Evolutionary conservation across 2,888 invertebrate genomes (phyloP).

Genomic region (Dryobota labecula): DNA sequence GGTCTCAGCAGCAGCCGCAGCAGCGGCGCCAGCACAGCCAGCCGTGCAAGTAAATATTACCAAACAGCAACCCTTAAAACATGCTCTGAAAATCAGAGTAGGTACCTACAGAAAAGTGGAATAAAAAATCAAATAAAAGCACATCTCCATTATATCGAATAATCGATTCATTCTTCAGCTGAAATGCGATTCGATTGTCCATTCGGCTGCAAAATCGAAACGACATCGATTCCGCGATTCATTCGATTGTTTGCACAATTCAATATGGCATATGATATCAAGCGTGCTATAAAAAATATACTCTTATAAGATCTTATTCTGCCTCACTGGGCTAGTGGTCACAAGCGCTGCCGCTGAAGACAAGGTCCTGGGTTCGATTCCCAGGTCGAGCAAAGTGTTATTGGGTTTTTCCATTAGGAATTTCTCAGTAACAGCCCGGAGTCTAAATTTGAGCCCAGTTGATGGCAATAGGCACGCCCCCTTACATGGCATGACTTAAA

Average conservation of each 20-base stretch:
- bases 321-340: not conserved
- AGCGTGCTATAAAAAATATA: not conserved
- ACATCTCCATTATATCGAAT: conserved; percentile 1
- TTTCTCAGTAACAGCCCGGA: not conserved
- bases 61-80: not conserved
- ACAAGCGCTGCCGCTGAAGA: not conserved
- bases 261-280: conserved; percentile 20
- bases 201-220: conserved; percentile 38
- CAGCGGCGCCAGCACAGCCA: too few relatives aligned
- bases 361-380: not conserved
- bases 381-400: not conserved
- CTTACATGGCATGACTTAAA: too few relatives aligned
- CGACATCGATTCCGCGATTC: conserved; percentile 18
- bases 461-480: too few relatives aligned
- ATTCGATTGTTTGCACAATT: conserved; percentile 35
- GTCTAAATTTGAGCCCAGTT: too few relatives aligned
- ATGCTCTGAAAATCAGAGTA: not conserved
- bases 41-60: not conserved
- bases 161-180: conserved; percentile 34
- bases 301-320: not conserved
- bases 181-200: conserved; percentile 33
- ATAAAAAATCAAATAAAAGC: conserved; percentile 1
- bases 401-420: not conserved
- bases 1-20: too few relatives aligned
- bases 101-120: not conserved